Conservation (phyloP, 1,140 invertebrate genomes). For the Micrasema minimum region DNA sequence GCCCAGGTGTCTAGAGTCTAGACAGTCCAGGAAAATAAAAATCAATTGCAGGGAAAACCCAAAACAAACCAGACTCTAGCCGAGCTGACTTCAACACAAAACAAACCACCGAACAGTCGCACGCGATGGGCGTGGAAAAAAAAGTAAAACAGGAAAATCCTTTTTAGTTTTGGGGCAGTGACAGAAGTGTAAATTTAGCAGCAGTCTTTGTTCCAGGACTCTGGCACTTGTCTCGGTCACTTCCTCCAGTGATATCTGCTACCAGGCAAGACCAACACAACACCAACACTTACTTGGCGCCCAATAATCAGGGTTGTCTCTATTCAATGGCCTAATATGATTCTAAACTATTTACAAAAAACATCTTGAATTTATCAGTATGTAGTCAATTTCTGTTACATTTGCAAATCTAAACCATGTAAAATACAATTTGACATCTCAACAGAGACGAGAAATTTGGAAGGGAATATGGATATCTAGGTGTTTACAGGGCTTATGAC, state of each 20-base stretch:
- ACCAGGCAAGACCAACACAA: not conserved
- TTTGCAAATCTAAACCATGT: no score
- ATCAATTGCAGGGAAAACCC: constrained; percentile 9
- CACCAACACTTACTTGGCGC: no score
- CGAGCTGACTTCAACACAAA: no score
- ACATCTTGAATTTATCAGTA: not conserved
- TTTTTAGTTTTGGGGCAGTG: no score
- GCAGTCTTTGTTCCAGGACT: constrained; percentile 17
- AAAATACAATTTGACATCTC: no score
- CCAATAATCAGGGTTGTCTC: constrained; percentile 7
- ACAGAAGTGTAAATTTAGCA: constrained; percentile 23
- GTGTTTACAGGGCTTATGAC: no score
- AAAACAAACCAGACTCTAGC: not conserved
- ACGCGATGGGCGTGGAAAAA: constrained; percentile 3
- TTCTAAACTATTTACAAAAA: not conserved
- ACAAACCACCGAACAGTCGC: no score
- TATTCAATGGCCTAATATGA: no score
- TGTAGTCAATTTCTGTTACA: no score
- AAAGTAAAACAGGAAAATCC: not conserved
- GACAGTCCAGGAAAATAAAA: constrained; percentile 12
- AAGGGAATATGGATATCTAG: no score
- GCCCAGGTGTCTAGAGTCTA: not conserved
- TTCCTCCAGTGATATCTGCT: constrained; percentile 12
- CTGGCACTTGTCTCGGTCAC: constrained; percentile 34
- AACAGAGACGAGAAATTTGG: no score